Evolutionary conservation across 2,797 vertebrate genomes (phyloP).

Genomic region (Phrynocephalus vlangalii): DNA sequence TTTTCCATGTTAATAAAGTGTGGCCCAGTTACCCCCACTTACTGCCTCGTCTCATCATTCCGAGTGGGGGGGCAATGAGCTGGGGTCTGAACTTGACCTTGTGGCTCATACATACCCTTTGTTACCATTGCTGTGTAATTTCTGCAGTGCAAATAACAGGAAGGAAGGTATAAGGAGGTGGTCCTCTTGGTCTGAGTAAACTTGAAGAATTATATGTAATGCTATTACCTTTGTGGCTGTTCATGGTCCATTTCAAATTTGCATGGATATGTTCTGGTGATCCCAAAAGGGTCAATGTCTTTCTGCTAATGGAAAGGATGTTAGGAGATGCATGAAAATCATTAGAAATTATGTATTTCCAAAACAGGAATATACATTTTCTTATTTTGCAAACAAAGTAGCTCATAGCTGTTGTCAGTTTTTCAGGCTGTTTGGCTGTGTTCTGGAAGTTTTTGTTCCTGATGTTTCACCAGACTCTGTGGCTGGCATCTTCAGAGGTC

Average conservation of each 20-base stretch:
- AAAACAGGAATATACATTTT: neutral
- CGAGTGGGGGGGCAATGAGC: too few relatives aligned
- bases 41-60: too few relatives aligned
- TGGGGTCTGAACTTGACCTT: neutral
- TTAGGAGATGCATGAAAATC: slow-evolving; percentile 32
- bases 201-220: slow-evolving; percentile 1
- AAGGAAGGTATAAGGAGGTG: slow-evolving; percentile 42
- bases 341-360: neutral
- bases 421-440: too few relatives aligned
- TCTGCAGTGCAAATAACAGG: slow-evolving; percentile 47
- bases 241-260: slow-evolving; percentile 35
- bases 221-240: neutral
- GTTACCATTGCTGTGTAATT: neutral
- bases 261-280: slow-evolving; percentile 23
- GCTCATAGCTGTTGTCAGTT: neutral
- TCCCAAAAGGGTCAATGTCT: slow-evolving; percentile 31
- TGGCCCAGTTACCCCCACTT: too few relatives aligned
- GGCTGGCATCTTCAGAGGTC: too few relatives aligned
- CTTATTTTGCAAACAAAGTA: slow-evolving; percentile 37
- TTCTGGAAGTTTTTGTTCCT: neutral
- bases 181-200: slow-evolving; percentile 41
- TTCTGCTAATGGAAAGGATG: slow-evolving; percentile 25
- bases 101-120: neutral
- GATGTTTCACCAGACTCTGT: neutral
- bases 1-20: too few relatives aligned